Conservation (phyloP, 1,140 invertebrate genomes). For the Zaprionus capensis region DNA sequence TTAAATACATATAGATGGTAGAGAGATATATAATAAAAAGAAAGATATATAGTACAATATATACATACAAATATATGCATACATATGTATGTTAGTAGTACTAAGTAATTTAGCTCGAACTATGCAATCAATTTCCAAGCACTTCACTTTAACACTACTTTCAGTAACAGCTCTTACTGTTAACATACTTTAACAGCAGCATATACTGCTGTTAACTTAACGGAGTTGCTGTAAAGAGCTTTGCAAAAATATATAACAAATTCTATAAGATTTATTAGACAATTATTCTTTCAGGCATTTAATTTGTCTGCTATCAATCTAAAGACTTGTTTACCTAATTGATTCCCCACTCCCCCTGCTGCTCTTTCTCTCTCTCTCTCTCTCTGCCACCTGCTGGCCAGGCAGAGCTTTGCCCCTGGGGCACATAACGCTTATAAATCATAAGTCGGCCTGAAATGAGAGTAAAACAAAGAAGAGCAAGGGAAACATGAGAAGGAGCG, state of each 20-base stretch:
- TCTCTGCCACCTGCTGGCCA: neutral
- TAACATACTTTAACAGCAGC: neutral
- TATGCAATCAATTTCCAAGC: too few relatives aligned
- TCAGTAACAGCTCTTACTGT: neutral
- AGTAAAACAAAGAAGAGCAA: slow-evolving; percentile 6
- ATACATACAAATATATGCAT: neutral
- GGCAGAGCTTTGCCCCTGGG: slow-evolving; percentile 5
- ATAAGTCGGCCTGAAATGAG: slow-evolving; percentile 11
- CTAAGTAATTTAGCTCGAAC: too few relatives aligned
- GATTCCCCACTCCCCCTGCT: neutral
- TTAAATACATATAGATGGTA: neutral
- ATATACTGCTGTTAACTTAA: neutral
- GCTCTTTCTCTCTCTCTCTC: neutral
- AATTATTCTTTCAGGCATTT: slow-evolving; percentile 6
- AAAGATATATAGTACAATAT: neutral
- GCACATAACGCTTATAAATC: slow-evolving; percentile 22
- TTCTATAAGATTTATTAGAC: slow-evolving; percentile 1
- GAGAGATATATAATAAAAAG: neutral
- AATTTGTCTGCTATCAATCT: slow-evolving; percentile 24
- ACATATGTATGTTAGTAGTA: neutral
- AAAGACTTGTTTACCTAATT: slow-evolving; percentile 11
- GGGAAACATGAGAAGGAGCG: neutral
- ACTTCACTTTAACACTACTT: neutral
- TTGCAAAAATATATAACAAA: neutral
- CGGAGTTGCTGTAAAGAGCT: neutral